Base-by-base conservation (phyloP, 1,140 invertebrate genomes). In the Rhizoglyphus robini region DNA sequence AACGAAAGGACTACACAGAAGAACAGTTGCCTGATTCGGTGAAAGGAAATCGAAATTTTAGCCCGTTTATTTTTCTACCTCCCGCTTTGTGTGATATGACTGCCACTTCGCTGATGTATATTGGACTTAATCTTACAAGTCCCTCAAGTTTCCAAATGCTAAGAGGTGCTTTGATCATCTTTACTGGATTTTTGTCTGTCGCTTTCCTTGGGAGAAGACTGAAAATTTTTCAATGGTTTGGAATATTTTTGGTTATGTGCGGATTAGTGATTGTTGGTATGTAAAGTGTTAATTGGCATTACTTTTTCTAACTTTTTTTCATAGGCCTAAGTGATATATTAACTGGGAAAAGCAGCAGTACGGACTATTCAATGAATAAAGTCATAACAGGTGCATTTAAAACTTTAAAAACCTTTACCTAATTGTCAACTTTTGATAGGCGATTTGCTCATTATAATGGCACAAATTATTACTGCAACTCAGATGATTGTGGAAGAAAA, bases 121-220 rank as follows among this genome's bases (percentile, higher is more conserved):
- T 96, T 57, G 92, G 90, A 8, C 78, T 97, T 20, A 94, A 84
- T 71, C 76, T 97, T 69, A 97, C 94, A 0, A 93, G 88, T 75
- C 87, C 88, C 0, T 93, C 89, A 63, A 94, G 90, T 73, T 96
- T 95, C 75, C 93, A 96, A 79, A 97, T 97, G 93, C 84, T 97
- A 69, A 79, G 70, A 88, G 86, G 88, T 64, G 84, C 92, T 67
- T 86, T 95, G 0, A 94, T 97, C 66, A 81, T 97, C 8, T 98
- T 97, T 76, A 93, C 93, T 47, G 91, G 88, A 2, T 74, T 95
- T 11, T 77, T 96, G 0, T 95, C 92, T 27, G 85, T 90, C n/a
- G 85, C 83, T 31, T 95, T 95, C 75, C 78, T 96, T 2, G 79
- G 86, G 20, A 79, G 86, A 67, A 79, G 78, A 51, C 79, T 92